Evolutionary conservation across 2,113 vertebrate genomes (phyloP).

Genomic region (Haemorhous mexicanus): DNA sequence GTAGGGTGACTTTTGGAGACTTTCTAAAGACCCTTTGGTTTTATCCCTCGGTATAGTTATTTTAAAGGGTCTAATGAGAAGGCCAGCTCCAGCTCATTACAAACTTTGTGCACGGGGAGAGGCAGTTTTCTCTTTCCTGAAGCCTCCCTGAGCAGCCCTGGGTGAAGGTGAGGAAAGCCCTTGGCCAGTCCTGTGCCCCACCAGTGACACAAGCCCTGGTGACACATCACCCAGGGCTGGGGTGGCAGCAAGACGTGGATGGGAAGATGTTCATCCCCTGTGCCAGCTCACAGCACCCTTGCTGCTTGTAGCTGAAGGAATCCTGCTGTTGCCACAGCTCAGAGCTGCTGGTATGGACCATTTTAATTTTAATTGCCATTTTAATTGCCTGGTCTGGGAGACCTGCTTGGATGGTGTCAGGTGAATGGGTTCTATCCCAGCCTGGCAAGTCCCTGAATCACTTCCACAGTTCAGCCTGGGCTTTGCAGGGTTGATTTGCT

Average conservation of each 20-base stretch:
- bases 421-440: background rate
- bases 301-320: background rate
- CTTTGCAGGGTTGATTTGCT: background rate
- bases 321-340: background rate
- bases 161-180: background rate
- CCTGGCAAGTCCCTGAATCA: background rate
- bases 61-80: background rate
- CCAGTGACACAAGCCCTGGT: background rate
- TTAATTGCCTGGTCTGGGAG: background rate
- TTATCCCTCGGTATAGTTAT: background rate
- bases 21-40: background rate
- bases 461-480: background rate
- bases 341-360: background rate
- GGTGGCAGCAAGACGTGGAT: background rate
- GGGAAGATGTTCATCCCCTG: background rate
- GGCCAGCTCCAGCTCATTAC: background rate
- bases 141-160: background rate
- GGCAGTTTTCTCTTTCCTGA: background rate
- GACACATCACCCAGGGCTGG: background rate
- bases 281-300: background rate
- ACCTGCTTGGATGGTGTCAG: background rate
- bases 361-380: background rate
- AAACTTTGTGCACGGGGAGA: fast-evolving
- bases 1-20: background rate
- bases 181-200: background rate